These are phyloP conservation scores for Diorhabda sublineata DNA, from an alignment of 1,140 invertebrate genomes.

Conservation along the genomic window DNA sequence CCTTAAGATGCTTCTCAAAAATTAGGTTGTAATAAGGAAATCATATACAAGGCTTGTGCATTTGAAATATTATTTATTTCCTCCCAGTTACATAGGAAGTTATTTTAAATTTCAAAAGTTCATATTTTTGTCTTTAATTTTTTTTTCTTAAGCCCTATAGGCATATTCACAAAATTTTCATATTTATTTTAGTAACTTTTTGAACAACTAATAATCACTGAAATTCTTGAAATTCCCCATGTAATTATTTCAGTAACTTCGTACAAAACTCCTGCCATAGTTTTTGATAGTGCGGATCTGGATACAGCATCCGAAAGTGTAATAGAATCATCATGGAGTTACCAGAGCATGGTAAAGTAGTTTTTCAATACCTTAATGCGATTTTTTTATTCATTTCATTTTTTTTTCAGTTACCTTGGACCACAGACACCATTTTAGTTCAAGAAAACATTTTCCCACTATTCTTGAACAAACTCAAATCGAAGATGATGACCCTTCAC, in stretches of 20 bases:
- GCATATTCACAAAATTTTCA: too few species aligned
- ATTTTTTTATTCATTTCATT: conserved; percentile 1
- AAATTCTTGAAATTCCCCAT: too few species aligned
- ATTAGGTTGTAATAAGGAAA: too few species aligned
- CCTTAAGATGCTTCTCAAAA: too few species aligned
- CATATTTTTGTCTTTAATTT: too few species aligned
- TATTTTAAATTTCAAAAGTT: too few species aligned
- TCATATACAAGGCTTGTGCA: too few species aligned
- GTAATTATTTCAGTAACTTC: conserved; percentile 23
- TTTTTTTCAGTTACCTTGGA: conserved; percentile 51
- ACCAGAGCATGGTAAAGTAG: conserved; percentile 52
- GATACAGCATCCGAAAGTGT: conserved; percentile 57
- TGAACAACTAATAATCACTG: too few species aligned
- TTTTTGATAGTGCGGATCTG: conserved; percentile 58
- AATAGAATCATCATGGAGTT: conserved; percentile 54
- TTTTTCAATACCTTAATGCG: conserved; percentile 6
- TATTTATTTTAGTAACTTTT: too few species aligned
- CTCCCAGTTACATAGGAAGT: too few species aligned
- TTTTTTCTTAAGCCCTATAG: too few species aligned
- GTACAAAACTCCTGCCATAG: conserved; percentile 51
- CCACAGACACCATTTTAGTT: conserved; percentile 52
- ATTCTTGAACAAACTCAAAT: conserved; percentile 51
- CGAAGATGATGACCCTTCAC: conserved; percentile 45
- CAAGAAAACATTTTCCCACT: conserved; percentile 54
- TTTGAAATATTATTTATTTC: too few species aligned